Conservation (phyloP, 2,888 invertebrate species). For the Drosophila niveifrons region DNA sequence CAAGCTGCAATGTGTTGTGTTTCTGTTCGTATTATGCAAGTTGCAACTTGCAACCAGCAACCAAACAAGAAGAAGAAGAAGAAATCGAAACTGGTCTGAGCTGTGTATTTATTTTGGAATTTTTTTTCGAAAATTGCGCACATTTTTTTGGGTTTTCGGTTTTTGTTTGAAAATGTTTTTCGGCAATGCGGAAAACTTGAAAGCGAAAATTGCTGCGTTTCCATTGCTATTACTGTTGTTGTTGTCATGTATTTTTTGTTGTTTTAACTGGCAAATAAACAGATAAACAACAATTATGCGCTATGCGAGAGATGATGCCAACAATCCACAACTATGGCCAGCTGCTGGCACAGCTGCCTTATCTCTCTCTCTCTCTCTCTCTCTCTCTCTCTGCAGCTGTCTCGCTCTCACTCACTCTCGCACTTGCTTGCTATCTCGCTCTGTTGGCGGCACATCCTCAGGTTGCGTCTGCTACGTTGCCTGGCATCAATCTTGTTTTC, state of each 20-base stretch:
- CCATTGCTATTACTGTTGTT: conserved; percentile 27
- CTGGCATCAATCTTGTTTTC: conserved; percentile 75
- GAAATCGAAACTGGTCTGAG: conserved; percentile 69
- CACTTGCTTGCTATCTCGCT: conserved; percentile 4
- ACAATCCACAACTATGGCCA: conserved; percentile 53
- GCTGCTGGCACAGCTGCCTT: conserved; percentile 52
- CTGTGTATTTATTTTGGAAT: conserved; percentile 9
- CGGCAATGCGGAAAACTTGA: conserved; percentile 68
- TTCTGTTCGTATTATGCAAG: conserved; percentile 67
- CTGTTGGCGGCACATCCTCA: conserved; percentile 24
- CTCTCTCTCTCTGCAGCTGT: background rate
- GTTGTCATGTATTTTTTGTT: conserved; percentile 16
- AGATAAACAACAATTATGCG: conserved; percentile 65
- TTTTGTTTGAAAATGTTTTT: conserved; percentile 36
- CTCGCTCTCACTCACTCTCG: background rate
- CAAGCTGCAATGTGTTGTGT: conserved; percentile 36
- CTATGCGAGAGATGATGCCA: conserved; percentile 41
- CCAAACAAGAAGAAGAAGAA: conserved; percentile 24
- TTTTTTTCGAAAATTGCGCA: conserved; percentile 13
- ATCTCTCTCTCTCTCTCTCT: conserved; percentile 3
- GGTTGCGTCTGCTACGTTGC: conserved; percentile 39
- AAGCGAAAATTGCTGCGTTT: conserved; percentile 61
- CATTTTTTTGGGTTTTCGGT: conserved; percentile 19
- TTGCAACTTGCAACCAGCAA: conserved; percentile 22
- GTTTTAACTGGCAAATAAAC: conserved; percentile 64